Percentiles rank a stretch among this genome's conserved stretches.
Conservation (phyloP, 2,888 invertebrate species). For the Odontomyia ornata region DNA sequence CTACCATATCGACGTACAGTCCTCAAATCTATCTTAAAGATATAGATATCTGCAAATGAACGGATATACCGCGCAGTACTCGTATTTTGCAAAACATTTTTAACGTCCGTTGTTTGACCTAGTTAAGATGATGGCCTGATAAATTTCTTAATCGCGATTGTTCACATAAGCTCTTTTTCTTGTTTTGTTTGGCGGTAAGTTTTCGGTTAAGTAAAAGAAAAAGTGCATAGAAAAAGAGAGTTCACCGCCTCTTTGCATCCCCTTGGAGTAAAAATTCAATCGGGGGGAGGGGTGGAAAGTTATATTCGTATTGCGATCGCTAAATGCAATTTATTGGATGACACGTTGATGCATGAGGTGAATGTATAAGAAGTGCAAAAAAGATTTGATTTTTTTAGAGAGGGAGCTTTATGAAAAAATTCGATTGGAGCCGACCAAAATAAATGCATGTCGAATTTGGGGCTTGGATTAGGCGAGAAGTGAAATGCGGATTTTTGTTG, state of each 20-base stretch:
- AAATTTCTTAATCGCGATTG: slow-evolving; percentile 1
- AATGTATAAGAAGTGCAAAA: background rate
- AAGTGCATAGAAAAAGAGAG: background rate
- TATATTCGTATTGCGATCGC: background rate
- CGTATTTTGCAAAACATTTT: background rate
- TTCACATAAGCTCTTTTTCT: slow-evolving; percentile 5
- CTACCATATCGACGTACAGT: background rate
- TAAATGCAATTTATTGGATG: background rate
- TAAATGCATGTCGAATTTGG: background rate
- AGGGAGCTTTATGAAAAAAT: background rate
- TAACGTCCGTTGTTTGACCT: slow-evolving; percentile 5
- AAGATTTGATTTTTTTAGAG: background rate
- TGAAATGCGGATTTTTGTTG: background rate
- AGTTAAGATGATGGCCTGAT: background rate
- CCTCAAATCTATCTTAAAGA: background rate
- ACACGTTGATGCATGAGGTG: background rate
- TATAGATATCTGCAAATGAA: background rate
- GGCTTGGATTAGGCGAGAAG: background rate
- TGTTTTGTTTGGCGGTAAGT: too few species aligned
- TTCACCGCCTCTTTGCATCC: too few species aligned
- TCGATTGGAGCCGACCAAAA: background rate
- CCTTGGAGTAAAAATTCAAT: too few species aligned
- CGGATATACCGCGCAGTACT: background rate
- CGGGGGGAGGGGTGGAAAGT: background rate
- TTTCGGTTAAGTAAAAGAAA: background rate